Base-by-base conservation (phyloP, 2,888 invertebrate species). In the Polyommatus iphigenia region DNA sequence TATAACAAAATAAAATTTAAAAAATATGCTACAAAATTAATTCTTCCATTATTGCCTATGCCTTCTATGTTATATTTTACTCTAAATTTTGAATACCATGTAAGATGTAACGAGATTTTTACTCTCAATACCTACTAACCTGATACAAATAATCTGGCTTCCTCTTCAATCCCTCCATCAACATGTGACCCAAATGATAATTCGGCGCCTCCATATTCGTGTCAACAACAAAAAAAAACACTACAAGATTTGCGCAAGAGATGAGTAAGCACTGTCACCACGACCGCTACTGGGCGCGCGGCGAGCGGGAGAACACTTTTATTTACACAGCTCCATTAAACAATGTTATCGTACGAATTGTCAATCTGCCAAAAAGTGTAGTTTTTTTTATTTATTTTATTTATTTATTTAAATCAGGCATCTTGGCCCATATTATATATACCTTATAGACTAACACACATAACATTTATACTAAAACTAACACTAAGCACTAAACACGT, bases 161-260 rank as follows among this genome's bases (percentile, higher is more conserved):
- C 32, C 78, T 76, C 73, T 79, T 85, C 79, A 89, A 79, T 18
- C 81, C 81, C 15, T 88, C 85, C 78, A 87, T 46, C 41, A 88
- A 78, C 18, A 87, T 72, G 77, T 88, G 85, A 7, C 89, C 90
- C 50, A 88, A 76, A 79, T 88, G 86, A 76, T 82, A 83, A 20
- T 87, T 77, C 1, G 78, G 54, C 32, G 78, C 41, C 54, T 78
- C 77, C 72, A 78, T 76, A 3, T 46, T 79, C 18, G 71, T 59
- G 57, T 54, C 50, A 15, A 36, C 18, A 20, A 54, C 18, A 54
- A 54, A 54, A 54, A 50, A 50, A 54, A 54, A 54, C 50, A 50
- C 54, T 18, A 18, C 15, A 54, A 54, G 6, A 5, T 32, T 67
- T 15, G 67, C 67, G 67, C 67, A 67, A 62, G 10, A 62, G 62